Percentiles rank a stretch among this genome's conserved stretches.
Evolutionary conservation across 2,888 invertebrate species (phyloP).

Genomic region (Tenthredo notha): DNA sequence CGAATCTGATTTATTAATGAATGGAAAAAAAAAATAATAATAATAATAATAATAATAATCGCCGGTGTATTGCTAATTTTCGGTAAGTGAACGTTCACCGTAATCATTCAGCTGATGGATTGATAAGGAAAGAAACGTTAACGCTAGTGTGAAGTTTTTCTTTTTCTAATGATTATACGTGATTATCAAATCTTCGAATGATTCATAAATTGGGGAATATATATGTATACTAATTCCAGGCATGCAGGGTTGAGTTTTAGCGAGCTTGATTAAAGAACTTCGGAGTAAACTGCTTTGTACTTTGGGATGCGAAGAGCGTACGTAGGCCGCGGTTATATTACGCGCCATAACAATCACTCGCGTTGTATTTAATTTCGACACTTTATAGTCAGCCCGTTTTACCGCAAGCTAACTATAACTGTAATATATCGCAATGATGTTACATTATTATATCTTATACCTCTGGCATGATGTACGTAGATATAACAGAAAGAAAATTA

Average conservation of each 20-base stretch:
- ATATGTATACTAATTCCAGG: neutral
- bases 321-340: neutral
- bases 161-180: too few species aligned
- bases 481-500: neutral
- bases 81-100: neutral
- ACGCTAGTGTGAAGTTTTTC: too few species aligned
- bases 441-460: neutral
- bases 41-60: too few species aligned
- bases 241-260: neutral
- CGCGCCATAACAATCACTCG: neutral
- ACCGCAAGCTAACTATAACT: constrained; percentile 8
- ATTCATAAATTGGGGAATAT: neutral
- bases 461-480: neutral
- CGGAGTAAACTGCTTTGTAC: neutral
- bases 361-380: constrained; percentile 26
- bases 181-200: neutral
- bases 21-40: too few species aligned
- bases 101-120: too few species aligned
- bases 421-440: neutral
- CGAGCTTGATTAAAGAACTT: constrained; percentile 25
- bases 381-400: constrained; percentile 8
- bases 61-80: neutral
- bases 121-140: too few species aligned
- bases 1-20: neutral
- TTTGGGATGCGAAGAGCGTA: constrained; percentile 5